Percentiles rank a stretch among this genome's conserved stretches.
phyloP scores from a whole-genome alignment of 2,113 vertebrate genomes.

The Vireo altiloquus region DNA sequence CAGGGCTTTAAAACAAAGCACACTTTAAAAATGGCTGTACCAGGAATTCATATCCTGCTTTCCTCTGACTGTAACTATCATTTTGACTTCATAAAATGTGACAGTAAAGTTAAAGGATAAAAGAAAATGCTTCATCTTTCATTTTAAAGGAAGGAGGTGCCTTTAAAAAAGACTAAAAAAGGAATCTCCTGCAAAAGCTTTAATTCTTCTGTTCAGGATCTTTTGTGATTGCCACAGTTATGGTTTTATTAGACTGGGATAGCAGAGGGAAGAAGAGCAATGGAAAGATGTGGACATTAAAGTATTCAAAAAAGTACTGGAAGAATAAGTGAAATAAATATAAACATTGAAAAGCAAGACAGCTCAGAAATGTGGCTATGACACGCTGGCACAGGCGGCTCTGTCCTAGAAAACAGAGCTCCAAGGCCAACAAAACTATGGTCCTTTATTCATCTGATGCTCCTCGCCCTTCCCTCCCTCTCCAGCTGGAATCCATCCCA shows the following conservation, averaged over 20 bases:
- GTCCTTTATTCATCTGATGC: not conserved
- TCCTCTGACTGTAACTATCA: conserved; percentile 48
- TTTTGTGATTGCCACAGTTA: conserved; percentile 35
- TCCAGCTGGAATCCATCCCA: not conserved
- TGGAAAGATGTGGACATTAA: not conserved
- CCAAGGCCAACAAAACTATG: conserved; percentile 2
- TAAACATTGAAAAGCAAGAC: conserved; percentile 44
- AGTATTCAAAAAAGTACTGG: conserved; percentile 1
- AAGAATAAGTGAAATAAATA: conserved; percentile 46
- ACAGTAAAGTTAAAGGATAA: conserved; percentile 62
- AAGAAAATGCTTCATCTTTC: conserved; percentile 57
- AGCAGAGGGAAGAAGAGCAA: not conserved
- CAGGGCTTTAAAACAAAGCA: conserved; percentile 58
- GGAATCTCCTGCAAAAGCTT: conserved; percentile 25
- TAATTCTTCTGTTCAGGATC: not conserved
- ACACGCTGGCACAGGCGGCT: conserved; percentile 15
- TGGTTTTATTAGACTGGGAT: conserved; percentile 15
- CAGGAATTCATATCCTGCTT: conserved; percentile 58
- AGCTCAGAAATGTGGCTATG: conserved; percentile 1
- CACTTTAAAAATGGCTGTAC: conserved; percentile 56
- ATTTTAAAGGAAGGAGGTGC: conserved; percentile 42
- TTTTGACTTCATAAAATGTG: conserved; percentile 55
- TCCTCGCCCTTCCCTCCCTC: not conserved
- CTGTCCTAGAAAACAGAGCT: conserved; percentile 23
- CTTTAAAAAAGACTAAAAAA: conserved; percentile 21